Conservation (phyloP, 2,113 vertebrate genomes). For the Noturus placidus region DNA sequence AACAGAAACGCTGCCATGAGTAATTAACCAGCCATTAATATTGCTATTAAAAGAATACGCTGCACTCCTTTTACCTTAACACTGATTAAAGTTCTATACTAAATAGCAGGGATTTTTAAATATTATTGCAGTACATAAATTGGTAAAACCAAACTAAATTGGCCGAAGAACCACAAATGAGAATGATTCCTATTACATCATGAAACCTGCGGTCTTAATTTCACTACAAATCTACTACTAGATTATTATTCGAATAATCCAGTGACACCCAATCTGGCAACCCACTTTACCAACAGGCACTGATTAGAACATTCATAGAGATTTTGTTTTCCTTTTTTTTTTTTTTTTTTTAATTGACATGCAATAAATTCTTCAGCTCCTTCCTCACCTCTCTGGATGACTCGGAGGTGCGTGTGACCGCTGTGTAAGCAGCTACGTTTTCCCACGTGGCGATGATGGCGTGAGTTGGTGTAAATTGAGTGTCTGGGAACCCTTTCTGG, state of each 20-base stretch:
- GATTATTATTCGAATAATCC: background rate
- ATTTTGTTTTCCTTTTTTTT: background rate
- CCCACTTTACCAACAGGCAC: background rate
- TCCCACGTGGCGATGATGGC: constrained; percentile 89
- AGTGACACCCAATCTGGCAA: background rate
- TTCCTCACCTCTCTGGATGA: constrained; percentile 79
- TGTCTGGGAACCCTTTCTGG: constrained; percentile 77
- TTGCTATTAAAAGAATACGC: too few relatives aligned
- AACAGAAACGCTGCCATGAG: too few relatives aligned
- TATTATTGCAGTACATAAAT: background rate
- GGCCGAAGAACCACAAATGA: background rate
- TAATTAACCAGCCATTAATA: too few relatives aligned
- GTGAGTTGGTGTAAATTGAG: constrained; percentile 76
- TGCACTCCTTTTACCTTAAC: too few relatives aligned
- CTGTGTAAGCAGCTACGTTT: constrained; percentile 84
- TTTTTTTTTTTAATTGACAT: background rate
- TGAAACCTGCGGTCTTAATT: background rate
- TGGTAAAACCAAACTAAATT: background rate
- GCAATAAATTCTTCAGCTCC: background rate
- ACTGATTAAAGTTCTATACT: too few relatives aligned
- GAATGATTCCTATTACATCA: background rate
- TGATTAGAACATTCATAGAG: background rate
- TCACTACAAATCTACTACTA: background rate
- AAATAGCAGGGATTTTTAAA: too few relatives aligned
- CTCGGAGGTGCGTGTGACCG: constrained; percentile 59